Evolutionary conservation across 2,888 invertebrate genomes (phyloP), one percentile per base, ranked within the genome.

Genomic region (Pantelozetes paolii): DNA sequence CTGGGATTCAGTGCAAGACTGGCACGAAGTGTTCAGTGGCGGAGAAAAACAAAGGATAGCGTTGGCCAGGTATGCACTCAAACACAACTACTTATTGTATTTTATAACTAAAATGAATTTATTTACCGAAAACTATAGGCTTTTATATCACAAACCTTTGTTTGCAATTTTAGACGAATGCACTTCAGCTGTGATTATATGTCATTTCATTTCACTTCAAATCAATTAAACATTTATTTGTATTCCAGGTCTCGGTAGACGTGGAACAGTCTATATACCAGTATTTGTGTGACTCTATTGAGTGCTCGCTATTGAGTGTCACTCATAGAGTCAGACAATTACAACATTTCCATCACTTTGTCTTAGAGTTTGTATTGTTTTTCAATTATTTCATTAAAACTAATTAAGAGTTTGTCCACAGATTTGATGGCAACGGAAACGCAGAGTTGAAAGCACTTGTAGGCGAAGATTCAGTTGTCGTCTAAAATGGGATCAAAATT

Each of bases 91-190:
- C n/a, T n/a, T n/a, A n/a, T n/a, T n/a, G n/a, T n/a, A n/a, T n/a
- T n/a, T n/a, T n/a, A n/a, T n/a, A n/a, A n/a, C n/a, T n/a, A n/a
- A n/a, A n/a, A n/a, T n/a, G n/a, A n/a, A n/a, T n/a, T 32, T n/a
- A 32, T 1, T 57, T 32, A 9, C 40, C 5, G 36, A 11, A 26
- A 54, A 40, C 18, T 13, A 59, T n/a, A 87, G 97, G 20, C 85
- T 98, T 77, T 96, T 98, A 84, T 98, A 98, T 84, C 96, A 98
- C 83, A 89, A 89, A 81, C 99, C 99, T 0, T 96, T 97, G 84
- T 99, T 98, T 85, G 99, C 99, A 15, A 98, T 99, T 80, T 85
- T 99, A 79, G 99, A 99, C 81, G 99, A 99, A 83, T 99, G 99
- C 82, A 99, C 99, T 0, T 95, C 94, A 82, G 98, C 98, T 0